Evolutionary conservation across 2,113 vertebrate species (phyloP), one percentile per base, ranked within the genome.

Genomic region (Neodontobutis hainanensis): DNA sequence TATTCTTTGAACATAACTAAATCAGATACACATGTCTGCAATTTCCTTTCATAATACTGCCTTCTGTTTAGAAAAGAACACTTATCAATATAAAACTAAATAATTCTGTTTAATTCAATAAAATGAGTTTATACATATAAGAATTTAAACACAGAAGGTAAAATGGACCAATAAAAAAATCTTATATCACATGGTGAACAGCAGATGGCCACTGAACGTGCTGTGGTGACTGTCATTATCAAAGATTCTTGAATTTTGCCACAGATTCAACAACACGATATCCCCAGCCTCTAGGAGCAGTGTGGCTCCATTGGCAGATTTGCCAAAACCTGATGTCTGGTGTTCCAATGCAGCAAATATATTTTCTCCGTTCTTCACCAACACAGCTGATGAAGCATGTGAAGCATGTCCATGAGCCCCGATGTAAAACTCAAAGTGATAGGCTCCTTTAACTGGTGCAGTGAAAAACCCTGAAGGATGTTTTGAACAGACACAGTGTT

Each of bases 201-300:
- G 67, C 48, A 85, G 49, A 40, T 77, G 70, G 8, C 77, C 77
- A 61, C 83, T 80, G 47, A 85, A 80, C 1, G 67, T 80, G 11
- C 44, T 77, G 3, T 38, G 42, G 0, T 19, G 1, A 3, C 65
- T 2, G 10, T 0, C 0, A 80, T 1, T 9, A 8, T 83, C 83
- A 85, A 0, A 58, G 3, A 85, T 59, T 44, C n/a, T 44, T 32
- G 61, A 0, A 5, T 19, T 45, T 0, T 0, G 0, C 65, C 27
- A 44, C 53, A n/a, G 46, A 49, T 0, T 45, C 36, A 78, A n/a
- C 78, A 67, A 74, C 47, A 85, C 77, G 0, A 74, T 62, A 62
- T 85, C 83, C 65, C 76, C 76, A 0, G 11, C 19, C 19, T 27
- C 19, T 27, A 27, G 19, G 19, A 27, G 19, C 19, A 27, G 19